Percentiles rank a stretch among this genome's conserved stretches.
Conservation (phyloP, 2,113 vertebrate species). For the Spermophilus dauricus region DNA sequence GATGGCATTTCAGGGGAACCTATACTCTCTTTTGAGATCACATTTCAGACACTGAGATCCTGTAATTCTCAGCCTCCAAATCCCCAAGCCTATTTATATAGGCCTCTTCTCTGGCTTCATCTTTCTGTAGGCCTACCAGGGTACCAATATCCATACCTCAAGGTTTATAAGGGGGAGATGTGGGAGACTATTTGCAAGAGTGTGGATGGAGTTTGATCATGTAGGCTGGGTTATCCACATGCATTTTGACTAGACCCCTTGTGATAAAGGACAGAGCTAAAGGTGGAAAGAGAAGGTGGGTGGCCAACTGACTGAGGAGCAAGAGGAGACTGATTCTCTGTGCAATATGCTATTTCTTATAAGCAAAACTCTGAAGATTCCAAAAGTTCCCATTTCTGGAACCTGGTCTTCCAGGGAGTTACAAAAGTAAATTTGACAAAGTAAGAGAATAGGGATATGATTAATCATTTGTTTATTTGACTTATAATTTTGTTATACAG, state of each 20-base stretch:
- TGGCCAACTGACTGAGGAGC: neutral
- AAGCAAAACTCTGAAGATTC: neutral
- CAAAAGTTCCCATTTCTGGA: neutral
- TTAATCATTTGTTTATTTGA: neutral
- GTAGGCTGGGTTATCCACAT: accelerated
- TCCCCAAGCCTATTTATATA: neutral
- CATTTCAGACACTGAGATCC: neutral
- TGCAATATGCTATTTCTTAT: neutral
- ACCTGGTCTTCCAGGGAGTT: neutral
- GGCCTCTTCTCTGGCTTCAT: neutral
- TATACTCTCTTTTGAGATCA: neutral
- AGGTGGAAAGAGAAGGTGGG: neutral
- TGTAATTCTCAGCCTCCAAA: neutral
- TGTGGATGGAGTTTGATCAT: neutral
- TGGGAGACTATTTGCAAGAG: neutral
- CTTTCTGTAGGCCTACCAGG: neutral
- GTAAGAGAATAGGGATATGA: neutral
- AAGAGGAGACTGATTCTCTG: neutral
- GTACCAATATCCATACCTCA: neutral
- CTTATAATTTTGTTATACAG: neutral
- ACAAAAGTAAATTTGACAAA: neutral
- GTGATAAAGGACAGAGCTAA: neutral
- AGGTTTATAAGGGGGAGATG: neutral
- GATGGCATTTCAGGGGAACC: neutral
- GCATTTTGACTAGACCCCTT: neutral